Conservation (phyloP, 2,113 vertebrate genomes). For the Morphnarchus princeps region DNA sequence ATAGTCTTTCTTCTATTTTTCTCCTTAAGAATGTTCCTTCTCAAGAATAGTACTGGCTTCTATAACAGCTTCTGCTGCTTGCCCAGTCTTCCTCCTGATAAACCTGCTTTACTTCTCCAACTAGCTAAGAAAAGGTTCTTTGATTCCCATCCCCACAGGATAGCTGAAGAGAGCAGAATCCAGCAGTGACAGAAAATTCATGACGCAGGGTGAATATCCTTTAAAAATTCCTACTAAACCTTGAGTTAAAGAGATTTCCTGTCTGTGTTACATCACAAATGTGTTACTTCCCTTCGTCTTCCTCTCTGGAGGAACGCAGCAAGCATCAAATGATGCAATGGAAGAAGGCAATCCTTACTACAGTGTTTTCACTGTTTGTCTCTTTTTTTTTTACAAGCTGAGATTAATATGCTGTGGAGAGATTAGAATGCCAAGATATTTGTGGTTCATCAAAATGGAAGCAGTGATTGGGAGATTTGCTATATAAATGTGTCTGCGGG, state of each 20-base stretch:
- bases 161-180: background rate
- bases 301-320: background rate
- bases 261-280: background rate
- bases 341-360: background rate
- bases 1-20: background rate
- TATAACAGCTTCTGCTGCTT: background rate
- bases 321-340: background rate
- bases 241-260: background rate
- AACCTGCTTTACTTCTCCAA: background rate
- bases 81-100: background rate
- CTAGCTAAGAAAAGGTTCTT: background rate
- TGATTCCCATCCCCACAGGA: background rate
- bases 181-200: background rate
- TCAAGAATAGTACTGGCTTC: background rate
- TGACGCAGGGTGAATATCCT: background rate
- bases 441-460: slow-evolving; percentile 37
- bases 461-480: background rate
- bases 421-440: slow-evolving; percentile 17
- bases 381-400: background rate
- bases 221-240: background rate
- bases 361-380: background rate
- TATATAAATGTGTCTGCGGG: background rate
- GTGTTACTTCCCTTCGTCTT: background rate
- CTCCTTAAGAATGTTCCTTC: background rate
- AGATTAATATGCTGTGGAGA: slow-evolving; percentile 6